phyloP scores from a whole-genome alignment of 2,888 invertebrate genomes.

The Tiliacea aurago region DNA sequence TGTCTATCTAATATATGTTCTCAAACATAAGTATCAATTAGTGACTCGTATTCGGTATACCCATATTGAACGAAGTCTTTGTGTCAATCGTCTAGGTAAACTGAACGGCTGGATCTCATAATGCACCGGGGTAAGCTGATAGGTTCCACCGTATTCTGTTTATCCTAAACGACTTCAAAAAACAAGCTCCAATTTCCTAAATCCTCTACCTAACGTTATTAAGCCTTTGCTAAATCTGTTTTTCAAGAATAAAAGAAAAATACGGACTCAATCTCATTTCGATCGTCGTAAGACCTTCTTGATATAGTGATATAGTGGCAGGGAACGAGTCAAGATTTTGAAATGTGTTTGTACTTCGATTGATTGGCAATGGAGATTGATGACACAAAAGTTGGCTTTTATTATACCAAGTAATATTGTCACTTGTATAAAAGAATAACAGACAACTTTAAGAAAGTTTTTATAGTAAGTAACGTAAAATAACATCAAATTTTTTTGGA shows the following conservation, averaged over 20 bases:
- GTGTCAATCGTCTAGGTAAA: conserved; percentile 32
- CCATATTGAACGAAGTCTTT: conserved; percentile 42
- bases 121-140: conserved; percentile 46
- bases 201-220: conserved; percentile 40
- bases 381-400: too few species aligned
- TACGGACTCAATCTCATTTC: conserved; percentile 7
- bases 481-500: neutral
- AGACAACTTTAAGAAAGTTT: too few species aligned
- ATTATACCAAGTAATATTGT: too few species aligned
- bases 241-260: conserved; percentile 28
- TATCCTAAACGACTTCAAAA: conserved; percentile 46
- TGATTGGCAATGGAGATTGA: neutral
- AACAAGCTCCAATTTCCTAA: conserved; percentile 54
- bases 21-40: conserved; percentile 43
- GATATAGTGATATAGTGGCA: neutral
- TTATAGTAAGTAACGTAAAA: neutral
- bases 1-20: neutral
- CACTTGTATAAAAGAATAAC: too few species aligned
- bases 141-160: conserved; percentile 48
- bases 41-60: conserved; percentile 31
- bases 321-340: neutral
- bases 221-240: conserved; percentile 35
- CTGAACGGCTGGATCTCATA: conserved; percentile 46
- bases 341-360: conserved; percentile 1
- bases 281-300: neutral